A percentile compares a stretch with the other conserved stretches of the same genome.
Conservation (phyloP, 1,140 invertebrate species). For the Drosophila funebris region DNA sequence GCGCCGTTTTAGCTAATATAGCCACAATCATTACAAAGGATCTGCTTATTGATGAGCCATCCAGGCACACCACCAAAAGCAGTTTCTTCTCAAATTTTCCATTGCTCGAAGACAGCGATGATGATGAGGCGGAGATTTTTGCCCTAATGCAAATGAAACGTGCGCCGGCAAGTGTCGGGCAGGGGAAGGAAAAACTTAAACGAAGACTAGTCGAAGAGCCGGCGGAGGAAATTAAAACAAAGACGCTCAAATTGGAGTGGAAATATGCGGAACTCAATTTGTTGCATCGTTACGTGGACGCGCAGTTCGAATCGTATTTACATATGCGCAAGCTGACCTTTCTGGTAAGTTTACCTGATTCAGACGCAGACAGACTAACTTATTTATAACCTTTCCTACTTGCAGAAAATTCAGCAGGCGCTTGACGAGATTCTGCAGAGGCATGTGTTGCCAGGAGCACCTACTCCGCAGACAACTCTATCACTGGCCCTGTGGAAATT, state of each 20-base stretch:
- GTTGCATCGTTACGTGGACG: constrained; percentile 68
- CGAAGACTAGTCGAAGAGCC: constrained; percentile 5
- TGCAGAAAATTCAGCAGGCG: constrained; percentile 60
- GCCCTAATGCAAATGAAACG: constrained; percentile 68
- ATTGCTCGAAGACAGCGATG: constrained; percentile 47
- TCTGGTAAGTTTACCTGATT: constrained; percentile 44
- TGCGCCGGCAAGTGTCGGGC: background rate
- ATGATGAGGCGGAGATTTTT: constrained; percentile 70
- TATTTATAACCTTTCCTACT: background rate
- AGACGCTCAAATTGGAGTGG: constrained; percentile 45
- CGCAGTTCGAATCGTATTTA: constrained; percentile 68
- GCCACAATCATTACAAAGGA: constrained; percentile 78
- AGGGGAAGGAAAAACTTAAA: constrained; percentile 20
- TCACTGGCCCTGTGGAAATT: constrained; percentile 77
- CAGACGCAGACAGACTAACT: background rate
- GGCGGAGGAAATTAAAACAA: background rate
- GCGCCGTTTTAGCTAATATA: constrained; percentile 76
- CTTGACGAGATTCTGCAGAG: constrained; percentile 36
- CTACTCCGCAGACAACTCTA: constrained; percentile 62
- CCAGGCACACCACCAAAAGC: constrained; percentile 3
- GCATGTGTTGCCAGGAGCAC: constrained; percentile 41
- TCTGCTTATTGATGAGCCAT: constrained; percentile 63
- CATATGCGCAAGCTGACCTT: constrained; percentile 77
- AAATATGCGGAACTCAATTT: constrained; percentile 66
- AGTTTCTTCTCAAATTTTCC: constrained; percentile 26